These are phyloP conservation scores for Ricordea florida DNA, from an alignment of 92 coral and sea anemone genomes.

Conservation along the genomic window DNA sequence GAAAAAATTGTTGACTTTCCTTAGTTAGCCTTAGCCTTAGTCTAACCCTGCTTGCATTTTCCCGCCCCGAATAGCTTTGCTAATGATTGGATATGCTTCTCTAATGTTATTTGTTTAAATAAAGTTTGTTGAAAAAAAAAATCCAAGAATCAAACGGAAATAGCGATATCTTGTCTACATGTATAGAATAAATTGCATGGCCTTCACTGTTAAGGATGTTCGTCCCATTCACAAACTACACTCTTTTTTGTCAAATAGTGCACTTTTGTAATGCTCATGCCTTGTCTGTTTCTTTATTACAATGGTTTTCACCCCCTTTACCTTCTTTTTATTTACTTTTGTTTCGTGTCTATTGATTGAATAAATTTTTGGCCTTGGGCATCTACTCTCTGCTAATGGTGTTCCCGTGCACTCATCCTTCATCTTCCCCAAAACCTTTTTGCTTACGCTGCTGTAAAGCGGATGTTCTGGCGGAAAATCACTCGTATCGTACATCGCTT, in stretches of 20 bases:
- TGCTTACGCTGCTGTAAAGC: background rate
- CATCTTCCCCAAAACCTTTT: slow-evolving; percentile 1
- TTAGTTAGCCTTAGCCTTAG: too few relatives aligned
- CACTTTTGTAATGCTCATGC: background rate
- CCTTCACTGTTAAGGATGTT: background rate
- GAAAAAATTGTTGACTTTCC: too few relatives aligned
- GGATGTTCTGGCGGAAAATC: background rate
- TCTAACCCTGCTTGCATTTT: too few relatives aligned
- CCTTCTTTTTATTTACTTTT: background rate
- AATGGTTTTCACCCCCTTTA: slow-evolving; percentile 4
- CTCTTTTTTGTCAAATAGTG: background rate
- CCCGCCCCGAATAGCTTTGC: too few relatives aligned
- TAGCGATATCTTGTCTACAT: background rate
- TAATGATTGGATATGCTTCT: too few relatives aligned
- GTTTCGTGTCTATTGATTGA: background rate
- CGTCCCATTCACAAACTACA: background rate
- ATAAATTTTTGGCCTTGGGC: background rate
- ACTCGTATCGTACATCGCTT: background rate
- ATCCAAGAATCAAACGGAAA: background rate
- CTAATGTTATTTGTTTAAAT: too few relatives aligned
- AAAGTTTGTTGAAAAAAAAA: too few relatives aligned
- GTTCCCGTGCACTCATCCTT: background rate
- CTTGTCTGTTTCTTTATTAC: background rate
- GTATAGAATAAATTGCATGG: background rate
- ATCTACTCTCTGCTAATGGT: background rate